Percentiles rank a stretch among this genome's conserved stretches.
Evolutionary conservation across 2,797 vertebrate genomes (phyloP).

Genomic region (Netta rufina): DNA sequence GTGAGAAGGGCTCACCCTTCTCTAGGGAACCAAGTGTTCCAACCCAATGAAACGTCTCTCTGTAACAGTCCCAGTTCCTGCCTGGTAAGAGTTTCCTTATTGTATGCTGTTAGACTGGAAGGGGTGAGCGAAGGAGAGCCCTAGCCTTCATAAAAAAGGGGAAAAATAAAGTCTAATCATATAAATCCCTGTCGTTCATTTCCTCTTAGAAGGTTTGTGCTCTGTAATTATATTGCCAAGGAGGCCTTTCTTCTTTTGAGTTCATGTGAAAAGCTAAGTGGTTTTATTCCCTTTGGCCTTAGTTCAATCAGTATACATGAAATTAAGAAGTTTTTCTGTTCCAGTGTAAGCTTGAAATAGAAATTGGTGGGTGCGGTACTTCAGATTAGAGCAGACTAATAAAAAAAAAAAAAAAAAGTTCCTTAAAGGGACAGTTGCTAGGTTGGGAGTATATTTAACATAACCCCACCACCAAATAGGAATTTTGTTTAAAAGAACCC

Average conservation of each 20-base stretch:
- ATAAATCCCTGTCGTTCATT: slow-evolving; percentile 48
- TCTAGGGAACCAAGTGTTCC: background rate
- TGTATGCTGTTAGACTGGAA: background rate
- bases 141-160: background rate
- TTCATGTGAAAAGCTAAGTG: slow-evolving; percentile 36
- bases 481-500: background rate
- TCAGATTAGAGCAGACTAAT: background rate
- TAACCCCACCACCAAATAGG: background rate
- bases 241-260: slow-evolving; percentile 44
- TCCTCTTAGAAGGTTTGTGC: slow-evolving; percentile 48
- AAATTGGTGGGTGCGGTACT: background rate
- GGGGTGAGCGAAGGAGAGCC: background rate
- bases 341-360: background rate
- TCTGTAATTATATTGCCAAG: slow-evolving; percentile 53
- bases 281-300: slow-evolving; percentile 51
- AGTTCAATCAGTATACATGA: background rate
- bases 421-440: background rate
- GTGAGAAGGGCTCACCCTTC: background rate
- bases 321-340: slow-evolving; percentile 22
- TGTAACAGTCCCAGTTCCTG: background rate
- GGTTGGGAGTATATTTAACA: background rate
- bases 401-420: background rate
- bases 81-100: background rate
- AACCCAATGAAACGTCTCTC: background rate
- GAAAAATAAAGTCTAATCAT: background rate